phyloP scores from a whole-genome alignment of 1,140 invertebrate genomes.

The Hormaphis cornu region DNA sequence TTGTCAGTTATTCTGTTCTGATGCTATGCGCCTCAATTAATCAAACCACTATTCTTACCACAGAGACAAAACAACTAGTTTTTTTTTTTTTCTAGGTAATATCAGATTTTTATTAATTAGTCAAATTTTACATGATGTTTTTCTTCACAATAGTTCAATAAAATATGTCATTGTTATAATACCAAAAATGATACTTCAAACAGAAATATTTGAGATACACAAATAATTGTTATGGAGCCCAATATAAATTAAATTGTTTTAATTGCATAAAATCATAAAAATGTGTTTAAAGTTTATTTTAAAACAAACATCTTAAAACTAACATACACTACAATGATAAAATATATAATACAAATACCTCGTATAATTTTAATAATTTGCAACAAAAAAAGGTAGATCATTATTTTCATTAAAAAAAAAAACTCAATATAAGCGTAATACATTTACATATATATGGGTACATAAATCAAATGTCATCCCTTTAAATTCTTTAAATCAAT shows the following conservation, averaged over 20 bases:
- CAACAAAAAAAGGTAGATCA: constrained; percentile 13
- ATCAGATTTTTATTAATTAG: too few species aligned
- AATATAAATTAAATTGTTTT: constrained; percentile 18
- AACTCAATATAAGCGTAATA: constrained; percentile 18
- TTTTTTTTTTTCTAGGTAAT: too few species aligned
- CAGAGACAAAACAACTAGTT: too few species aligned
- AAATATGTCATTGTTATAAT: too few species aligned
- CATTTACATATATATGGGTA: neutral
- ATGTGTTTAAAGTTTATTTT: neutral
- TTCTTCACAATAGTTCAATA: too few species aligned
- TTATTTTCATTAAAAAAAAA: constrained; percentile 9
- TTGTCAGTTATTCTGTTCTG: too few species aligned
- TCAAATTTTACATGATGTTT: too few species aligned
- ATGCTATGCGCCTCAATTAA: too few species aligned
- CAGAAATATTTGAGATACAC: neutral
- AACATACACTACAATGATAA: neutral
- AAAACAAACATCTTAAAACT: constrained; percentile 15
- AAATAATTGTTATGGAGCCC: neutral
- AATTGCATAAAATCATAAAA: constrained; percentile 6
- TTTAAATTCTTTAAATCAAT: neutral
- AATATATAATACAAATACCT: constrained; percentile 32
- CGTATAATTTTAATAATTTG: constrained; percentile 26
- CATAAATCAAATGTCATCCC: neutral
- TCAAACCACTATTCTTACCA: too few species aligned
- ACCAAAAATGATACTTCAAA: neutral